Percentiles rank a stretch among this genome's conserved stretches.
phyloP scores from a whole-genome alignment of 2,797 vertebrate species.

The Pseudochaenichthys georgianus region DNA sequence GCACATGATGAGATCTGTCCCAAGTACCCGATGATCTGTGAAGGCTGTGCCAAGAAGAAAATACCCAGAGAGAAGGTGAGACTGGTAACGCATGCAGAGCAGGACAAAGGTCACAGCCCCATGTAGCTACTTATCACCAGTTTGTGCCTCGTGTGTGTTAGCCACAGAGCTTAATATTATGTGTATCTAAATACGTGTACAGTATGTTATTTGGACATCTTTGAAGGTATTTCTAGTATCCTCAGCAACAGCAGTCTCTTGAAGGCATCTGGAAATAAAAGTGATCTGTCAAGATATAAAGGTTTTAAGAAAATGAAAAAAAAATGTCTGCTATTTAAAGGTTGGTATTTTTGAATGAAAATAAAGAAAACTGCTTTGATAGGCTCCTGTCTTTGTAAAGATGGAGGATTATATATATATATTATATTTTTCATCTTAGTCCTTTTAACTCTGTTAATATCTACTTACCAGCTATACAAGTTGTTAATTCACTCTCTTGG shows the following conservation, averaged over 20 bases:
- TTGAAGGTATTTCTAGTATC: not conserved
- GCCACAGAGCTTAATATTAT: not conserved
- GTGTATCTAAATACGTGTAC: not conserved
- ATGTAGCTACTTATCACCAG: not conserved
- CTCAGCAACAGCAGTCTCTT: too few relatives aligned
- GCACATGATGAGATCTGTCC: conserved; percentile 95
- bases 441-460: conserved; percentile 1
- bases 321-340: not conserved
- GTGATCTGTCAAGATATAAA: not conserved
- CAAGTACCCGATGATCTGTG: conserved; percentile 94
- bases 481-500: not conserved
- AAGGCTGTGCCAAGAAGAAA: conserved; percentile 94
- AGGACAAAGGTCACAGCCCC: not conserved
- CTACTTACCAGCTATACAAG: not conserved
- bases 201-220: not conserved
- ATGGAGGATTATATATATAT: not conserved
- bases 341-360: not conserved
- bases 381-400: not conserved
- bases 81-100: not conserved
- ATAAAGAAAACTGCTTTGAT: too few relatives aligned
- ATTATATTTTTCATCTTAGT: not conserved
- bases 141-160: not conserved
- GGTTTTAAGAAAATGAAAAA: too few relatives aligned
- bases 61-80: conserved; percentile 92
- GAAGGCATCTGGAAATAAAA: not conserved